Conservation (phyloP, 2,113 vertebrate genomes). For the Pontoporia blainvillei region DNA sequence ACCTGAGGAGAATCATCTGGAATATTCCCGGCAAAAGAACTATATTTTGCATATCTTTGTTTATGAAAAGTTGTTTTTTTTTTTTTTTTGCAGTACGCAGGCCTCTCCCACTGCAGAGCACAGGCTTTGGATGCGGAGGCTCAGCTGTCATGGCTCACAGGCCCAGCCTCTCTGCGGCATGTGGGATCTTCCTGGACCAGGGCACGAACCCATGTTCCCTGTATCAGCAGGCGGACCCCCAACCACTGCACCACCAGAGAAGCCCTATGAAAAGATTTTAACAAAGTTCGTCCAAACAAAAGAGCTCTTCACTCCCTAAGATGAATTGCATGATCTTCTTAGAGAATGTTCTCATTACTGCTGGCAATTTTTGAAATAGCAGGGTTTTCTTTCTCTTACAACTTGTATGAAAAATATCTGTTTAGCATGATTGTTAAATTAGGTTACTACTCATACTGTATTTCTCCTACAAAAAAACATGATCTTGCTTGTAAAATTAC, state of each 20-base stretch:
- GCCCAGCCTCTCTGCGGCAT: fast-evolving
- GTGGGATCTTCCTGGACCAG: too few species aligned
- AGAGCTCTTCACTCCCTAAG: neutral
- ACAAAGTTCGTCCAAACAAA: neutral
- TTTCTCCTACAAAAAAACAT: neutral
- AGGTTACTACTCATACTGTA: neutral
- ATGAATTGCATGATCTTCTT: neutral
- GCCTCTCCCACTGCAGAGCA: too few species aligned
- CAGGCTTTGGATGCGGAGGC: too few species aligned
- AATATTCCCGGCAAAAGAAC: neutral
- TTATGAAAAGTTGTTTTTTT: neutral
- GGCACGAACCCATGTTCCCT: too few species aligned
- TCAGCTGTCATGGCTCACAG: fast-evolving
- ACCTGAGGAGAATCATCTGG: neutral
- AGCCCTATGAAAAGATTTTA: neutral
- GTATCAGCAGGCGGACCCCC: too few species aligned
- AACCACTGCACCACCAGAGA: too few species aligned
- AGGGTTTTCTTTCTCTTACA: neutral
- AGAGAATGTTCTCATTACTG: neutral
- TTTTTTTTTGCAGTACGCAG: too few species aligned
- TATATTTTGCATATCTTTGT: neutral
- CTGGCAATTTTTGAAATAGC: neutral
- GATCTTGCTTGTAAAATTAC: neutral
- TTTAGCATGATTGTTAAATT: neutral
- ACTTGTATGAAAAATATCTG: neutral